phyloP scores from a whole-genome alignment of 35 echinoderm and acorn worm species.

The Chiridota heheva region DNA sequence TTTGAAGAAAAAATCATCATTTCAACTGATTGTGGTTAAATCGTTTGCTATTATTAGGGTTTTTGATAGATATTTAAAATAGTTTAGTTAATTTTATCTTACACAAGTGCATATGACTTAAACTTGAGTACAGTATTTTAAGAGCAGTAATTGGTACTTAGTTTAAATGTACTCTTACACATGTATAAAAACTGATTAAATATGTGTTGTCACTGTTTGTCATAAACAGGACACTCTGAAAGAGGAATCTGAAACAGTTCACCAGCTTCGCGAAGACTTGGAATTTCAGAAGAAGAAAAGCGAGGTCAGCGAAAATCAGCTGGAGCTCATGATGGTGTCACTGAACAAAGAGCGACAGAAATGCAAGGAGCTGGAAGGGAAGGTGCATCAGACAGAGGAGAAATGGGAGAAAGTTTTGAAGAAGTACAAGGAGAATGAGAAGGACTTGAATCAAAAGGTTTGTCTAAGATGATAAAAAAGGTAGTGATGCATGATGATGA shows the following conservation, averaged over 20 bases:
- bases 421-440: constrained; percentile 64
- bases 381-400: constrained; percentile 67
- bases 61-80: no score
- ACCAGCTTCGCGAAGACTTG: constrained; percentile 54
- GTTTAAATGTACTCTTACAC: no score
- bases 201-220: no score
- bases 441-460: constrained; percentile 69
- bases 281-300: constrained; percentile 50
- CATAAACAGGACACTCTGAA: constrained; percentile 18
- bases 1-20: no score
- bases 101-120: no score
- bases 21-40: no score
- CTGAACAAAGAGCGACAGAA: constrained; percentile 74
- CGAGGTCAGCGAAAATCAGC: constrained; percentile 36
- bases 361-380: constrained; percentile 65
- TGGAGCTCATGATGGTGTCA: constrained; percentile 56
- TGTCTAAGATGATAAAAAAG: neutral
- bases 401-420: constrained; percentile 76
- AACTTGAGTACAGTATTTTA: no score
- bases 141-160: no score
- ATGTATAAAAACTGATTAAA: no score
- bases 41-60: no score
- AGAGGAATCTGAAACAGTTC: constrained; percentile 19
- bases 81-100: no score
- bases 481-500: no score